Conservation (phyloP, 1,140 invertebrate species). For the Limonius californicus region DNA sequence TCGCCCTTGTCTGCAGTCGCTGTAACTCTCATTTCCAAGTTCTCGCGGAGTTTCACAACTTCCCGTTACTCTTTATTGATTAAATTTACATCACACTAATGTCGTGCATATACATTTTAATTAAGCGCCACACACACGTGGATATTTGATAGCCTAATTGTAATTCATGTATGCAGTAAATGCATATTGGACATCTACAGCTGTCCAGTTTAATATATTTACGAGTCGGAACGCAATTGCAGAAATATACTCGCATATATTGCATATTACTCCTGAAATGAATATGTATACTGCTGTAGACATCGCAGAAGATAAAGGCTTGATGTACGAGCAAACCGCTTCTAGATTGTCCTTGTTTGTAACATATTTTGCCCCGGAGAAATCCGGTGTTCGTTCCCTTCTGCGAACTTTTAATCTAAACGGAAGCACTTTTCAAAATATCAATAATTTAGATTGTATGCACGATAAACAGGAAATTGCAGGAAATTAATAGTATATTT, state of each 20-base stretch:
- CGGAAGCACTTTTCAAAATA: no score
- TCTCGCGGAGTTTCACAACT: no score
- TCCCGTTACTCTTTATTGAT: background rate
- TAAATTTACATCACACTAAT: background rate
- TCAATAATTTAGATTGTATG: no score
- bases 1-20: no score
- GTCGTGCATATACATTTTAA: constrained; percentile 6
- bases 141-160: constrained; percentile 15
- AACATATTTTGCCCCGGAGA: background rate
- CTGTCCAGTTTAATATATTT: constrained; percentile 12
- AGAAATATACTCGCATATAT: constrained; percentile 3
- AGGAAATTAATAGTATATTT: no score
- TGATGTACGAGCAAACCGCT: no score
- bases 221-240: background rate
- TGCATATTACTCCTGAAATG: background rate
- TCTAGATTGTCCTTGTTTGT: no score
- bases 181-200: constrained; percentile 18
- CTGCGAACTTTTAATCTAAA: constrained; percentile 18
- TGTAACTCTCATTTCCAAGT: no score
- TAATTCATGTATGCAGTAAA: constrained; percentile 16
- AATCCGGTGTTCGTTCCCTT: constrained; percentile 14
- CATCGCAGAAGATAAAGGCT: constrained; percentile 8
- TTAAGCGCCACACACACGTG: background rate
- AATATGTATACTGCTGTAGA: background rate
- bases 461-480: no score